Evolutionary conservation across 1,140 invertebrate species (phyloP), one percentile per base, ranked within the genome.

Genomic region (Atopsyche davidsoni): DNA sequence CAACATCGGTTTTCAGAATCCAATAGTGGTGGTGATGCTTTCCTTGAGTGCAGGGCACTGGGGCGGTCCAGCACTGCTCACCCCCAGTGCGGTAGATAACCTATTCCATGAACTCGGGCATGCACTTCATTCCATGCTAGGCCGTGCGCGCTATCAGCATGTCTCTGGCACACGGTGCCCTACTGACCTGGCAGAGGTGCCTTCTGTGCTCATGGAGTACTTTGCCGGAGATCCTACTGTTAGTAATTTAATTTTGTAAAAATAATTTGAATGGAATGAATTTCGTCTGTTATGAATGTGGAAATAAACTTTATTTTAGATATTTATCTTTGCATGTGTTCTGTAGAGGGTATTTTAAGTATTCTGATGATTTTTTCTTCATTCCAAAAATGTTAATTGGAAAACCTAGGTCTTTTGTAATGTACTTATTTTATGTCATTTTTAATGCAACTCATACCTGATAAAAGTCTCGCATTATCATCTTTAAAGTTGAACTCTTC

Each of bases 91-190:
- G 52, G 84, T 98, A 9, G 95, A 99, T 66, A 98, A 98, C 74
- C 72, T 99, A 21, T 99, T 99, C 70, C 97, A 99, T 65, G 96
- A 99, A 77, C 90, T 98, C 86, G 96, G 96, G 0, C 97, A 99
- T 75, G 97, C 96, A 4, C 86, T 99, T 77, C 97, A 99, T 71
- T 98, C 96, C 3, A 98, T 99, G 93, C 68, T 99, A 42, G 96
- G 88, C 4, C 78, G 92, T 57, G 96, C 96, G 0, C 79, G 82
- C 48, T 95, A 97, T 74, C 96, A 99, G 71, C 96, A 99, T 72
- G 90, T 98, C 13, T 92, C 93, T 18, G 96, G 95, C 51, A 99
- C 97, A 1, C 76, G 97, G 52, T 98, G 95, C 67, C 85, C 87
- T 25, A 97, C 96, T 4, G 96, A 99, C 75, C 90, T 99, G 66